Conservation (phyloP, 2,888 invertebrate species). For the Parnassius glacialis region DNA sequence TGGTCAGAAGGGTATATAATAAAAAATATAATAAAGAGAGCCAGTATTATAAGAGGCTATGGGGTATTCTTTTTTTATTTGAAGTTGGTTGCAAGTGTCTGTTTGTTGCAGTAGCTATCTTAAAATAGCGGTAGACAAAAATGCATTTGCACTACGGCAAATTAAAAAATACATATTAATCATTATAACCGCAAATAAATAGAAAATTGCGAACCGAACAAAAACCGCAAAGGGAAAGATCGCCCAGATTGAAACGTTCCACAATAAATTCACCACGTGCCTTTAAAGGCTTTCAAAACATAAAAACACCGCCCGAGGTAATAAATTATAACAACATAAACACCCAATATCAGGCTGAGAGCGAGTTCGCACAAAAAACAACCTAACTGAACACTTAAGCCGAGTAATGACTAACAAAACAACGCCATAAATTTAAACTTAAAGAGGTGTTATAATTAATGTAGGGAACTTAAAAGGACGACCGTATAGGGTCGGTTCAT, state of each 20-base stretch:
- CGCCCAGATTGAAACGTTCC: constrained; percentile 71
- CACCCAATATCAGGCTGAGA: constrained; percentile 55
- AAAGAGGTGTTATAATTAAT: constrained; percentile 80
- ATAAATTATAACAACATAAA: constrained; percentile 74
- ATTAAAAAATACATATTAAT: not conserved
- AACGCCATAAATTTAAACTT: constrained; percentile 71
- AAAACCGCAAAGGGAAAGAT: constrained; percentile 52
- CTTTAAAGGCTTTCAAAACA: constrained; percentile 55
- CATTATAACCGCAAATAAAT: constrained; percentile 45
- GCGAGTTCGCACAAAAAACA: constrained; percentile 47
- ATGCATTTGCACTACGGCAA: too few relatives aligned
- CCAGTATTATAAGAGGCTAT: too few relatives aligned
- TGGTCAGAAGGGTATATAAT: too few relatives aligned
- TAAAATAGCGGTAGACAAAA: too few relatives aligned
- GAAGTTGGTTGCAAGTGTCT: too few relatives aligned
- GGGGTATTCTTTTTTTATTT: too few relatives aligned
- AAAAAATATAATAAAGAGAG: too few relatives aligned
- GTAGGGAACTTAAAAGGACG: constrained; percentile 67
- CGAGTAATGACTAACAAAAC: constrained; percentile 71
- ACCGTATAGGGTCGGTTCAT: constrained; percentile 63
- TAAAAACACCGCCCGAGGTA: constrained; percentile 62
- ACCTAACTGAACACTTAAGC: constrained; percentile 43
- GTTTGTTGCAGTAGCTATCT: too few relatives aligned
- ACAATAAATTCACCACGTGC: constrained; percentile 71
- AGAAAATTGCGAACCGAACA: constrained; percentile 45